Evolutionary conservation across 2,113 vertebrate species (phyloP), one percentile per base, ranked within the genome.

Genomic region (Telmatochromis bifrenatus): DNA sequence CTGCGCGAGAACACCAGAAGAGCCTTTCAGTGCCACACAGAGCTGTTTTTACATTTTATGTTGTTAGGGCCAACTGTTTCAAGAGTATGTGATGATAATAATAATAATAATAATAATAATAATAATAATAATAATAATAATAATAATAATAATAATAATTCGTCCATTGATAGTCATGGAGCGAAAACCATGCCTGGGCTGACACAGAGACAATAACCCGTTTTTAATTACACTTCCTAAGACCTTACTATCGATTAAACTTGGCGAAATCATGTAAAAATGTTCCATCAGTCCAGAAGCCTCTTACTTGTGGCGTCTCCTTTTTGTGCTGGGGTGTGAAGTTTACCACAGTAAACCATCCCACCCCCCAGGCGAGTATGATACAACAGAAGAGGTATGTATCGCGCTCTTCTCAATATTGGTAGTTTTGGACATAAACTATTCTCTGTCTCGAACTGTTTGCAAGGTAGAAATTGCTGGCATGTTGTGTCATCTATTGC

Each of bases 201-300:
- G 31, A 62, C 60, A 35, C 17, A n/a, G 31, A 65, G 15, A 65
- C 60, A 35, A 65, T 35, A 65, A 0, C 17, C 2, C 17, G 17
- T 65, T 65, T 35, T 65, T 65, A 35, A 62, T 35, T 62, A n/a
- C 58, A 35, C 31, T 35, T 0, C 4, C 58, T 62, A 5, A 62
- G 4, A 62, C 17, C 58, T 62, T n/a, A 62, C 31, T 0, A 35
- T n/a, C 31, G 58, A n/a, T 62, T 35, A 7, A 62, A 62, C 6
- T 0, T 62, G 17, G 31, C 31, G 19, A 65, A 35, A 4, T 65
- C 60, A 0, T 65, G 60, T 35, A 65, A 35, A 0, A 65, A 12
- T 65, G 31, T 12, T n/a, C 60, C 17, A 35, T 35, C 31, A 35
- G 8, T 65, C 60, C 17, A 35, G 60, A 65, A 12, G 31, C 17